Conservation (phyloP, 2,113 vertebrate genomes). For the Grus americana region DNA sequence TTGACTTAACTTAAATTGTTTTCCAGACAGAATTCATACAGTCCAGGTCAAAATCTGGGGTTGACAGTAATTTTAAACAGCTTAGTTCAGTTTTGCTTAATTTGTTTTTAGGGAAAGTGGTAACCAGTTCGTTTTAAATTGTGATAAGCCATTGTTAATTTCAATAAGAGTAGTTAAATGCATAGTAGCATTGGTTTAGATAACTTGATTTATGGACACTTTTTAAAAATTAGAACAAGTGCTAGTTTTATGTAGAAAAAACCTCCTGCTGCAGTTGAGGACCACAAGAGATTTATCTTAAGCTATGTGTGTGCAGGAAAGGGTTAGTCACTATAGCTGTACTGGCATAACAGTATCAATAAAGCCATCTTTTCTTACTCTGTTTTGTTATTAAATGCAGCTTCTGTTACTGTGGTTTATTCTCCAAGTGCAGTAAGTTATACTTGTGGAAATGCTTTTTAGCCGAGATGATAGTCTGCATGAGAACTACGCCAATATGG, state of each 20-base stretch:
- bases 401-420: not conserved
- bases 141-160: not conserved
- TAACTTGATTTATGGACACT: not conserved
- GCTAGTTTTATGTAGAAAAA: not conserved
- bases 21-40: not conserved
- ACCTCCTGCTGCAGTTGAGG: not conserved
- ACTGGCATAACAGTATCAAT: not conserved
- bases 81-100: not conserved
- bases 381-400: not conserved
- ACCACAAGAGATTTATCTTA: not conserved
- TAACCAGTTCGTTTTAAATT: not conserved
- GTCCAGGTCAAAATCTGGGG: not conserved
- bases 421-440: not conserved
- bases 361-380: not conserved
- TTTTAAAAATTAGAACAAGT: not conserved
- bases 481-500: not conserved
- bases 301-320: not conserved
- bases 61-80: not conserved
- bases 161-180: not conserved
- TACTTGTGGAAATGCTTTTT: not conserved
- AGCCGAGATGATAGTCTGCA: not conserved
- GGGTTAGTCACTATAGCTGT: not conserved
- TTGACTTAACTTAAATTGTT: not conserved
- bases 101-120: not conserved
- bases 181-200: not conserved